Evolutionary conservation across 1,140 invertebrate species (phyloP).

Genomic region (Ectropis grisescens): DNA sequence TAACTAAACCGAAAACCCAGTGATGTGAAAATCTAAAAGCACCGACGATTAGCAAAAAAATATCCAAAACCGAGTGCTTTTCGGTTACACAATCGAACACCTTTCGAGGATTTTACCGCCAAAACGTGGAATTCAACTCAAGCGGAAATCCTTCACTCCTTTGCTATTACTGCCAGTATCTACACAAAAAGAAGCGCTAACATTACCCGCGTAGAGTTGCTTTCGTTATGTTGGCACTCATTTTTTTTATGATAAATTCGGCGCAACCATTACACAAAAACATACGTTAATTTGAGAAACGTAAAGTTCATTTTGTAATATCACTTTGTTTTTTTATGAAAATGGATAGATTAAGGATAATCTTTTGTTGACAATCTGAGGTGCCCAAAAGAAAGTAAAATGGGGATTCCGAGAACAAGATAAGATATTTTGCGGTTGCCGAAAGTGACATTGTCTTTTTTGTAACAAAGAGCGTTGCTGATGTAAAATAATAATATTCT

Average conservation of each 20-base stretch:
- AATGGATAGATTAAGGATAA: conserved; percentile 31
- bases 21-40: conserved; percentile 38
- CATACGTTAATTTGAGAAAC: not conserved
- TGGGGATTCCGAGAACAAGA: conserved; percentile 30
- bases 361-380: conserved; percentile 53
- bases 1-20: conserved; percentile 22
- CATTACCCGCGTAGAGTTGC: too few relatives aligned
- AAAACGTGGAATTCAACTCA: conserved; percentile 17
- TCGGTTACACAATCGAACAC: conserved; percentile 42
- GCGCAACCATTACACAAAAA: too few relatives aligned
- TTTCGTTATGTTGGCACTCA: too few relatives aligned
- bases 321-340: too few relatives aligned
- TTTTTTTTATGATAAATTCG: too few relatives aligned
- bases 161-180: too few relatives aligned
- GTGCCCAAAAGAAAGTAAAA: conserved; percentile 15
- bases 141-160: conserved; percentile 24
- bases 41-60: conserved; percentile 20
- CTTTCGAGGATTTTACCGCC: conserved; percentile 29
- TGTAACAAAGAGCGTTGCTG: too few relatives aligned
- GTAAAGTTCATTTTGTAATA: too few relatives aligned
- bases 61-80: conserved; percentile 4
- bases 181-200: too few relatives aligned
- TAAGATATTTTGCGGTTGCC: conserved; percentile 1
- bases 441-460: conserved; percentile 19
- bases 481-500: too few relatives aligned